These are phyloP conservation scores for Ischnura elegans DNA, from an alignment of 2,888 invertebrate genomes.

Conservation along the genomic window DNA sequence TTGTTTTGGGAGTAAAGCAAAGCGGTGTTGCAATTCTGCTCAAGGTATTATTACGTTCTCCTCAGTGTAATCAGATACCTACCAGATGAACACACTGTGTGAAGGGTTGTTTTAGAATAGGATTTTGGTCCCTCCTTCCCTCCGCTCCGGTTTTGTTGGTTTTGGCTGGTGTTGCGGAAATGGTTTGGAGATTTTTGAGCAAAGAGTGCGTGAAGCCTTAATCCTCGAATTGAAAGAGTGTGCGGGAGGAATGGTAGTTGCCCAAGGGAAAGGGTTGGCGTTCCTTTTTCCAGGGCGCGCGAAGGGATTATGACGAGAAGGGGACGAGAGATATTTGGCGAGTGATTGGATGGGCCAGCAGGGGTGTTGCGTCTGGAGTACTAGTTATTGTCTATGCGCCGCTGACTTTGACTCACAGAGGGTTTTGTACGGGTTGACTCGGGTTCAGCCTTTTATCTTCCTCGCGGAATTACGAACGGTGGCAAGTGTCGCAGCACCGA, in stretches of 20 bases:
- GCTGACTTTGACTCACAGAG: background rate
- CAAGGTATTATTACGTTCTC: background rate
- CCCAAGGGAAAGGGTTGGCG: background rate
- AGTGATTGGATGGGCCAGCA: background rate
- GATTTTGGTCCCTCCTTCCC: background rate
- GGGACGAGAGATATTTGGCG: conserved; percentile 21
- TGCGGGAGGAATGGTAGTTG: background rate
- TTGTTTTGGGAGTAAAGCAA: too few relatives aligned
- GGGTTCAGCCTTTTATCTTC: background rate
- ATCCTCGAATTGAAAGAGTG: conserved; percentile 9
- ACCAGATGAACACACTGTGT: background rate
- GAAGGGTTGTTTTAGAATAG: background rate
- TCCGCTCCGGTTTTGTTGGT: background rate
- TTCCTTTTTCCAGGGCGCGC: background rate
- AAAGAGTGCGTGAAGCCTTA: background rate
- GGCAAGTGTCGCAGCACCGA: background rate
- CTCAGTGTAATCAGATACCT: background rate
- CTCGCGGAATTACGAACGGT: background rate
- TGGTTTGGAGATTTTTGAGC: background rate
- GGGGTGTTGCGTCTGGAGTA: background rate
- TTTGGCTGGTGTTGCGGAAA: background rate
- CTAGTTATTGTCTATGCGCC: background rate
- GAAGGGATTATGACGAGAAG: background rate
- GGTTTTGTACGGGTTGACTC: background rate
- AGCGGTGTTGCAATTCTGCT: too few relatives aligned